These are phyloP conservation scores for Teinopalpus imperialis DNA, from an alignment of 2,888 invertebrate species.

Conservation along the genomic window DNA sequence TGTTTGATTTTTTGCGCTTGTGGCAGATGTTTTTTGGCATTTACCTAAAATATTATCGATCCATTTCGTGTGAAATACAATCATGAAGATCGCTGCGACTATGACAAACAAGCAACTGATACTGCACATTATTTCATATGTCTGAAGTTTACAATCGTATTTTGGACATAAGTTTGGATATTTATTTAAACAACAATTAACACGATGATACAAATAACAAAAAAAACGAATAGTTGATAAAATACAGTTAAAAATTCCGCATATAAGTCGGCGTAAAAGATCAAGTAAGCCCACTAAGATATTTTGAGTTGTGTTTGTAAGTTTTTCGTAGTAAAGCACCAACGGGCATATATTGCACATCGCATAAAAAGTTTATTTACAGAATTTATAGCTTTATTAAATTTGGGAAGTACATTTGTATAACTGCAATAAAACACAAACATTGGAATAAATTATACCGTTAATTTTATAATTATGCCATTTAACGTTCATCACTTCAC, in stretches of 20 bases:
- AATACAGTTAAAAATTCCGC: conserved; percentile 6
- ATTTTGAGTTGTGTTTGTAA: conserved; percentile 20
- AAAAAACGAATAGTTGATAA: background rate
- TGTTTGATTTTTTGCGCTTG: background rate
- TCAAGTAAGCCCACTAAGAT: conserved; percentile 13
- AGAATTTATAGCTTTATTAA: conserved; percentile 2
- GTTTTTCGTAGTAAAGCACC: conserved; percentile 17
- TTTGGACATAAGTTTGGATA: conserved; percentile 2
- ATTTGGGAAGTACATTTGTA: background rate
- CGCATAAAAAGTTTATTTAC: conserved; percentile 15
- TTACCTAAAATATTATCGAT: conserved; percentile 21
- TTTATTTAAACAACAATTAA: conserved; percentile 9
- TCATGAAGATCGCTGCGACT: conserved; percentile 18
- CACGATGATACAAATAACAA: background rate
- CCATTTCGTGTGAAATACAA: conserved; percentile 27
- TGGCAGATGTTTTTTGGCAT: conserved; percentile 1
- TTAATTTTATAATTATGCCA: conserved; percentile 9
- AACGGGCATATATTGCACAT: conserved; percentile 22
- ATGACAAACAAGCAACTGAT: conserved; percentile 21
- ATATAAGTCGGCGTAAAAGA: conserved; percentile 11
- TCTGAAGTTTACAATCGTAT: conserved; percentile 1
- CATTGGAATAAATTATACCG: conserved; percentile 1
- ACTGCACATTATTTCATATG: conserved; percentile 22
- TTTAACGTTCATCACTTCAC: conserved; percentile 11
- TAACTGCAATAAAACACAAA: conserved; percentile 1